Conservation (phyloP, 2,797 vertebrate species). For the Cryptoblepharus egeriae region DNA sequence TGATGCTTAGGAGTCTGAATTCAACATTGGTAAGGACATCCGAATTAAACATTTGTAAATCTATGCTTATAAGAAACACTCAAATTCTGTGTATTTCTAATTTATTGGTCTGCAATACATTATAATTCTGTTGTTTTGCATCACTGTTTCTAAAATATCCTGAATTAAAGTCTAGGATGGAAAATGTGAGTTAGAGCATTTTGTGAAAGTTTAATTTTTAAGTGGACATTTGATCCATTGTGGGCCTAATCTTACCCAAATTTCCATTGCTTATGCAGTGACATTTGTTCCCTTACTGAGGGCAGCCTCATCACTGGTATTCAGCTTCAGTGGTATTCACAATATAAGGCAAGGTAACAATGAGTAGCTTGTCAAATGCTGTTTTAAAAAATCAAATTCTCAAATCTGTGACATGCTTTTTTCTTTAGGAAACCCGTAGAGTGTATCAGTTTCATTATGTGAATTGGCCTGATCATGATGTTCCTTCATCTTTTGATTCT, state of each 20-base stretch:
- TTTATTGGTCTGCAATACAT: background rate
- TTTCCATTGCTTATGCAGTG: too few species aligned
- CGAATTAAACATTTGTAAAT: too few species aligned
- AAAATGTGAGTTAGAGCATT: background rate
- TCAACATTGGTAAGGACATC: too few species aligned
- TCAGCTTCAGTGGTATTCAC: background rate
- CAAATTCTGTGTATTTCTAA: background rate
- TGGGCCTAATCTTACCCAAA: background rate
- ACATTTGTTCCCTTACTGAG: too few species aligned
- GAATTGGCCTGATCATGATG: constrained; percentile 98
- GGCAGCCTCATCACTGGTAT: too few species aligned
- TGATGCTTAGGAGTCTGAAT: background rate
- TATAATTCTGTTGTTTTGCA: background rate
- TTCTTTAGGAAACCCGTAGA: constrained; percentile 87
- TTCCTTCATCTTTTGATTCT: constrained; percentile 98
- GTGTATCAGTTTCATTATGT: constrained; percentile 97
- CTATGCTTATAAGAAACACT: background rate
- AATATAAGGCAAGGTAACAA: background rate
- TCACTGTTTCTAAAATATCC: background rate
- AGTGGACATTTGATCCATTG: background rate
- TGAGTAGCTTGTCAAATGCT: background rate
- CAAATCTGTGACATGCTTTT: background rate
- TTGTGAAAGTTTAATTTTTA: background rate
- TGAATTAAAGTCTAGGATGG: background rate
- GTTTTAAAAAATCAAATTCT: background rate